Percentiles rank a stretch among this genome's conserved stretches.
Evolutionary conservation across 2,113 vertebrate species (phyloP).

Genomic region (Synodontis membranacea): DNA sequence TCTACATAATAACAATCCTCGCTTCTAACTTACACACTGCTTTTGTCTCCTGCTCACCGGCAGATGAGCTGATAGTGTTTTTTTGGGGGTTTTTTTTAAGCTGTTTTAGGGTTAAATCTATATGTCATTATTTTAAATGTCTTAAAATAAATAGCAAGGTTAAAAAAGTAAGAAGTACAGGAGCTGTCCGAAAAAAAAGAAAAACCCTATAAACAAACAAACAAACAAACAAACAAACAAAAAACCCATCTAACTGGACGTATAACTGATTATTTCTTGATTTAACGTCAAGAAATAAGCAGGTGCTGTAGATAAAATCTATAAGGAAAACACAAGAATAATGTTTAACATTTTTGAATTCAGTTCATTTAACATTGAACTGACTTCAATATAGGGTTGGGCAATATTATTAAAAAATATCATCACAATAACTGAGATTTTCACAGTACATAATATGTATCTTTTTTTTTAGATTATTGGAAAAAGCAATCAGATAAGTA

Average conservation of each 20-base stretch:
- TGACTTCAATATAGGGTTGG: no score
- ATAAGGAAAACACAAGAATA: neutral
- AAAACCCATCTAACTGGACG: neutral
- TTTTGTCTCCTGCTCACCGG: neutral
- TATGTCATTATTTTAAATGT: neutral
- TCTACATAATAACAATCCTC: neutral
- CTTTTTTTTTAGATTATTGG: no score
- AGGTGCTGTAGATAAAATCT: neutral
- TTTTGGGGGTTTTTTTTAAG: no score
- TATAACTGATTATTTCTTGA: neutral
- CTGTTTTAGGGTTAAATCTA: neutral
- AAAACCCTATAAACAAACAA: no score
- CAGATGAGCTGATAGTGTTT: neutral
- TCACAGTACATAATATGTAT: no score
- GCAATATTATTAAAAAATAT: no score
- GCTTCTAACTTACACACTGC: neutral
- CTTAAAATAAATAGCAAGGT: neutral
- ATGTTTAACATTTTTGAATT: neutral
- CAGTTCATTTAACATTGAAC: no score
- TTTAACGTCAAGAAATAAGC: neutral
- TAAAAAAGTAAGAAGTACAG: neutral
- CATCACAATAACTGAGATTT: no score
- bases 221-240: neutral
- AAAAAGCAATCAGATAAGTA: no score
- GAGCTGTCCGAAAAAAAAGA: neutral